Conservation (phyloP, 2,113 vertebrate species). For the Lamprologus tigripictilis region DNA sequence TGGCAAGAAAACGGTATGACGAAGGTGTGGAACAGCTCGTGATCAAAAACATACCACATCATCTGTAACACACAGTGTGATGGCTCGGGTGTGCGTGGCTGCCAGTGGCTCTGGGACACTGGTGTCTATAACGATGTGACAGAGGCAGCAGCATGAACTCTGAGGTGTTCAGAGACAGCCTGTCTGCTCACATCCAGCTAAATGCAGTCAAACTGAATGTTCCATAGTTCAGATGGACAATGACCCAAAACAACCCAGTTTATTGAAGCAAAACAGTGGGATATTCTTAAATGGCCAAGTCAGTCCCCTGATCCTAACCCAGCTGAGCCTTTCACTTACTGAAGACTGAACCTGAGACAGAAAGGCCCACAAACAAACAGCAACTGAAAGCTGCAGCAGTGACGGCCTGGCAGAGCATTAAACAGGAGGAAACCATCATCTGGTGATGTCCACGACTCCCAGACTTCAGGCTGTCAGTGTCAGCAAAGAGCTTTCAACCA, state of each 20-base stretch:
- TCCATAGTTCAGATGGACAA: not conserved
- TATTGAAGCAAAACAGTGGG: not conserved
- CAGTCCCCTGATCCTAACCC: not conserved
- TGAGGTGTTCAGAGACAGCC: no score
- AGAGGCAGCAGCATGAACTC: not conserved
- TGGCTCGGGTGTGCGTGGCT: not conserved
- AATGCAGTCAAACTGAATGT: accelerated
- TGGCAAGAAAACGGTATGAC: not conserved
- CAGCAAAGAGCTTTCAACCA: not conserved
- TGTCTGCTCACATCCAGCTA: no score
- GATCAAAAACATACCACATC: not conserved
- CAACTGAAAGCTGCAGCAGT: not conserved
- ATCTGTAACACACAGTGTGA: not conserved
- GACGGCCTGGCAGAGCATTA: not conserved
- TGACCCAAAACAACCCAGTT: not conserved
- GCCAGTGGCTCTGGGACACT: not conserved
- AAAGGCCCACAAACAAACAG: not conserved
- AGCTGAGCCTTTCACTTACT: not conserved
- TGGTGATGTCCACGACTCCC: not conserved
- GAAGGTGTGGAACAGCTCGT: not conserved
- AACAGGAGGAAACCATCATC: not conserved
- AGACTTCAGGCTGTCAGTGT: not conserved
- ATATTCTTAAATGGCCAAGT: not conserved
- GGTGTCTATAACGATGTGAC: accelerated
- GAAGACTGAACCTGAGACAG: not conserved